Conservation (phyloP, 2,113 vertebrate species). For the Phainopepla nitens region DNA sequence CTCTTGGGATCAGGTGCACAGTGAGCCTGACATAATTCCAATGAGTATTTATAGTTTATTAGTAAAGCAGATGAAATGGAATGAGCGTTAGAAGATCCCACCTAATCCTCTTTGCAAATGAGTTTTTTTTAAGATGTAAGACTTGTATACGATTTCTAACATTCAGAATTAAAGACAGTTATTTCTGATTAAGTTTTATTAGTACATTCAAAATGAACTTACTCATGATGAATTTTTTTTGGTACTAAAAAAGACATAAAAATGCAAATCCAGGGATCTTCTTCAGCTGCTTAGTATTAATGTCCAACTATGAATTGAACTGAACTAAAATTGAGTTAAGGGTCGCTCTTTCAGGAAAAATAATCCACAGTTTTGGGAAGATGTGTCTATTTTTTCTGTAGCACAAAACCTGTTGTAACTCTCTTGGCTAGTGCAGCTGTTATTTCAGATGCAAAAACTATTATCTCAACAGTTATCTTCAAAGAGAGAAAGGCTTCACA, state of each 20-base stretch:
- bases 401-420: not conserved
- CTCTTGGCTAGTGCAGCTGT: not conserved
- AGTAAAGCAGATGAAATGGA: not conserved
- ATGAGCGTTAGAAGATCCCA: not conserved
- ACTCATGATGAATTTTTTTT: not conserved
- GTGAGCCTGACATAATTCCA: not conserved
- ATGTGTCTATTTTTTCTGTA: not conserved
- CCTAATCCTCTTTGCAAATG: not conserved
- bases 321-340: not conserved
- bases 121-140: not conserved
- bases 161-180: not conserved
- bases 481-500: not conserved
- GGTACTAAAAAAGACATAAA: not conserved
- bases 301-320: not conserved
- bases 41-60: not conserved
- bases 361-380: not conserved
- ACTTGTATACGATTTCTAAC: not conserved
- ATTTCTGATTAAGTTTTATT: constrained; percentile 10
- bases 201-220: not conserved
- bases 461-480: not conserved
- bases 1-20: not conserved
- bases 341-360: not conserved
- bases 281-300: not conserved
- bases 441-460: not conserved
- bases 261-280: constrained; percentile 27